Conservation (phyloP, 23 tunicate genomes). For the Clavelina lepadiformis region DNA sequence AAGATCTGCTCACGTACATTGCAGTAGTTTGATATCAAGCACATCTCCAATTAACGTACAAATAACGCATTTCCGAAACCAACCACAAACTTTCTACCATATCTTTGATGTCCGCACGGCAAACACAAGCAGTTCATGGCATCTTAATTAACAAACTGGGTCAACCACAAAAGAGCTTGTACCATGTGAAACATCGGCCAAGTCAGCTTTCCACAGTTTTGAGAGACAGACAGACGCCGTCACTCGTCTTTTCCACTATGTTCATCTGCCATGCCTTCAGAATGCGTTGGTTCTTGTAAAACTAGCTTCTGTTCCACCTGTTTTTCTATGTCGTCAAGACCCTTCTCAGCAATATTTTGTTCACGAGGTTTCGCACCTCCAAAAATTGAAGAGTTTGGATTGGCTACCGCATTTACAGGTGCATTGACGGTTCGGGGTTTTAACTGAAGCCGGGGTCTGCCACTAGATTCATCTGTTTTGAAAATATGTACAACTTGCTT, state of each 20-base stretch:
- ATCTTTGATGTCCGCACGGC: no score
- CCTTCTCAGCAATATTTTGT: conserved; percentile 79
- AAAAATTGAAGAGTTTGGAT: conserved; percentile 89
- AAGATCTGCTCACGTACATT: no score
- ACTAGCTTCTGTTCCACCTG: conserved; percentile 90
- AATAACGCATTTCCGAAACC: no score
- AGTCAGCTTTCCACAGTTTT: no score
- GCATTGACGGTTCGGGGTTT: conserved; percentile 64
- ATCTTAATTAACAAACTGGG: no score
- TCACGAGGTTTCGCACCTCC: conserved; percentile 96
- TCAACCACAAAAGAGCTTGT: no score
- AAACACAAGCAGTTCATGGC: no score
- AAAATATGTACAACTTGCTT: neutral
- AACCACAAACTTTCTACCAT: no score
- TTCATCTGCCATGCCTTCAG: conserved; percentile 11
- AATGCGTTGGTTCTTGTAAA: conserved; percentile 42
- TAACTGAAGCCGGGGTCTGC: conserved; percentile 74
- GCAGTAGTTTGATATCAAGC: no score
- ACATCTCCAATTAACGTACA: no score
- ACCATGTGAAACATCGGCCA: no score
- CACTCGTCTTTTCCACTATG: neutral
- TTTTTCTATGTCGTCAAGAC: conserved; percentile 85
- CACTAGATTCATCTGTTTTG: conserved; percentile 37
- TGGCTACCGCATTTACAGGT: conserved; percentile 78
- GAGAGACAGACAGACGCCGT: no score